Base-by-base conservation (phyloP, 2,888 invertebrate species). In the Chrysina gloriosa region DNA sequence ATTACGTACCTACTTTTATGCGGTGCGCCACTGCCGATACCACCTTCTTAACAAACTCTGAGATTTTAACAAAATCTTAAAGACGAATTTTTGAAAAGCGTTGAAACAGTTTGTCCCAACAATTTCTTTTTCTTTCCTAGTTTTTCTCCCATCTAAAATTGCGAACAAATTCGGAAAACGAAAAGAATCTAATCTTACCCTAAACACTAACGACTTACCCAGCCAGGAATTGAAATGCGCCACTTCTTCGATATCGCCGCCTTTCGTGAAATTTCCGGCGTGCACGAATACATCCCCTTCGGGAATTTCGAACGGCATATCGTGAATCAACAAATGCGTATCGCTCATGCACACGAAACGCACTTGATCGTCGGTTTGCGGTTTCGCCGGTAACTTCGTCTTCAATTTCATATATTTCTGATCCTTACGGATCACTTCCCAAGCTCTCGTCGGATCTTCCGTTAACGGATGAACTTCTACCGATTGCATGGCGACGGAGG, bases 281-380 rank as follows among this genome's bases (percentile, higher is more conserved):
- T 94, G 94, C 61, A 95, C 87, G 74, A 94, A 91, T 61, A 95
- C 88, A 83, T 95, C 94, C 9, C 94, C 94, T 64, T 86, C 84
- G 0, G 94, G 94, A 69, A 94, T 86, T 75, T 89, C 87, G 78
- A 89, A 88, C 72, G 87, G 88, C 9, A 91, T 86, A 73, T 89
- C 89, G 39, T 90, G 86, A 9, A 90, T 90, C 63, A 90, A 81
- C 0, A 90, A 89, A 80, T 95, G 94, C 0, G 94, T 95, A 78
- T 95, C 94, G 70, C 93, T 93, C 89, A 95, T 92, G 79, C 94
- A 94, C 2, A 95, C 94, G 74, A 95, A 88, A 54, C 93, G 85
- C 2, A 92, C 85, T 84, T 90, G 91, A 74, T 89, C 86, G 23
- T 81, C 77, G 3, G 87, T 85, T n/a, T 88, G 87, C 2, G 85